Evolutionary conservation across 2,888 invertebrate genomes (phyloP).

Genomic region (Seira ritae): DNA sequence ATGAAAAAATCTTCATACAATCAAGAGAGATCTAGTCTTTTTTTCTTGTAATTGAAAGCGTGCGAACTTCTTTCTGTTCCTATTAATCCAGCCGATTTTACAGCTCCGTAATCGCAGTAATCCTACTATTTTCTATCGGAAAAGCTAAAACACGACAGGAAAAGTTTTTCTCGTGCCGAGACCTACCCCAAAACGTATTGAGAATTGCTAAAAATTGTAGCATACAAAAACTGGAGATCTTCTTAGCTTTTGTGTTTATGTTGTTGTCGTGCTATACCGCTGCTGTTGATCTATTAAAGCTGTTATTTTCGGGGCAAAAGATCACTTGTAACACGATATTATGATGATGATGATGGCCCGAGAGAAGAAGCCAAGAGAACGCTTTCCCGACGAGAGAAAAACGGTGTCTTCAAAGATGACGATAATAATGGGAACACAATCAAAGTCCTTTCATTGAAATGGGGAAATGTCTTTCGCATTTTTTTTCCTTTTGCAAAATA

Average conservation of each 20-base stretch:
- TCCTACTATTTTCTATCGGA: constrained; percentile 11
- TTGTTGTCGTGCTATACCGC: no score
- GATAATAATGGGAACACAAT: constrained; percentile 7
- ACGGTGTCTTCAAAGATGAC: not conserved
- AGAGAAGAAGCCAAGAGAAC: not conserved
- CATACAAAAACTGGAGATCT: constrained; percentile 1
- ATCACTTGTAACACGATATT: not conserved
- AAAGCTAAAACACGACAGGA: not conserved
- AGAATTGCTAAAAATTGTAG: constrained; percentile 22
- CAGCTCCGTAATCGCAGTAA: not conserved
- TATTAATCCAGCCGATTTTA: not conserved
- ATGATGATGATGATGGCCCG: not conserved
- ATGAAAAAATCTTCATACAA: not conserved
- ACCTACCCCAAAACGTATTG: constrained; percentile 44
- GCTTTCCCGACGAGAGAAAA: not conserved
- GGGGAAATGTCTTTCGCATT: not conserved
- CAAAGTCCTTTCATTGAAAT: not conserved
- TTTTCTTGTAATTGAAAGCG: not conserved
- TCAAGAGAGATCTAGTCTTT: not conserved
- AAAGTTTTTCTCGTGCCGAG: not conserved
- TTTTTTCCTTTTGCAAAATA: not conserved
- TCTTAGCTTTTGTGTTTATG: not conserved
- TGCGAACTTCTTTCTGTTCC: constrained; percentile 1
- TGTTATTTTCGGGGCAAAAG: constrained; percentile 27
- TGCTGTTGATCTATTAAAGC: not conserved